These are phyloP conservation scores for Burhinus bistriatus DNA, from an alignment of 2,113 vertebrate genomes.

Conservation along the genomic window DNA sequence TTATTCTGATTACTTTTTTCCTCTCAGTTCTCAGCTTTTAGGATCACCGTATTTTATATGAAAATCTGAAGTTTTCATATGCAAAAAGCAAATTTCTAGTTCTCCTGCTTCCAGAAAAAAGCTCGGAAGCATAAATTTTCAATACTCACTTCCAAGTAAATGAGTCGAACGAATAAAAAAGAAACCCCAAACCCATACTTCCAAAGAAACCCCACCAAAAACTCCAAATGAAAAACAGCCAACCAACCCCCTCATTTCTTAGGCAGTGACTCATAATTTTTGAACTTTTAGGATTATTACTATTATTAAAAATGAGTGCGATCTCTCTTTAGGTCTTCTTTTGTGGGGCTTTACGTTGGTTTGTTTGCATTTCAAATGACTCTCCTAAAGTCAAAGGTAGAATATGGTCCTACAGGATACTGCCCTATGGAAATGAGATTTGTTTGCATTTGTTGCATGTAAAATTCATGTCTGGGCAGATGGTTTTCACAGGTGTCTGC, in stretches of 20 bases:
- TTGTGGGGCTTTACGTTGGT: not conserved
- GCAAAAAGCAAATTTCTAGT: not conserved
- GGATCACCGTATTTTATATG: not conserved
- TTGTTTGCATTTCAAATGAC: not conserved
- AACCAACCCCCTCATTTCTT: fast-evolving
- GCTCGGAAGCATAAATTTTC: not conserved
- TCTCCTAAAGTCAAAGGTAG: not conserved
- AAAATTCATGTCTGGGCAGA: not conserved
- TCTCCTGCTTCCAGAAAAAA: not conserved
- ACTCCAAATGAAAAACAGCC: not conserved
- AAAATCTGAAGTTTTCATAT: slow-evolving; percentile 20
- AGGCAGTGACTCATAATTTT: not conserved
- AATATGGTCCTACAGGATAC: not conserved
- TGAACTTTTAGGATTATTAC: not conserved
- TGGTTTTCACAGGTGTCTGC: not conserved
- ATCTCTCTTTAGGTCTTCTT: not conserved
- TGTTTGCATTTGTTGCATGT: not conserved
- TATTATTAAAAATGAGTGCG: fast-evolving
- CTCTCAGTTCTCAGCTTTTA: not conserved
- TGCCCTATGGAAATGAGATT: not conserved
- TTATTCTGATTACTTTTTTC: slow-evolving; percentile 2
- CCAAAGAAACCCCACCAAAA: not conserved
- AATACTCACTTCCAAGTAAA: not conserved
- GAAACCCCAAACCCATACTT: not conserved
- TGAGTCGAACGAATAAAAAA: not conserved